These are phyloP conservation scores for Lithophane socia DNA, from an alignment of 2,888 invertebrate species.

Conservation along the genomic window DNA sequence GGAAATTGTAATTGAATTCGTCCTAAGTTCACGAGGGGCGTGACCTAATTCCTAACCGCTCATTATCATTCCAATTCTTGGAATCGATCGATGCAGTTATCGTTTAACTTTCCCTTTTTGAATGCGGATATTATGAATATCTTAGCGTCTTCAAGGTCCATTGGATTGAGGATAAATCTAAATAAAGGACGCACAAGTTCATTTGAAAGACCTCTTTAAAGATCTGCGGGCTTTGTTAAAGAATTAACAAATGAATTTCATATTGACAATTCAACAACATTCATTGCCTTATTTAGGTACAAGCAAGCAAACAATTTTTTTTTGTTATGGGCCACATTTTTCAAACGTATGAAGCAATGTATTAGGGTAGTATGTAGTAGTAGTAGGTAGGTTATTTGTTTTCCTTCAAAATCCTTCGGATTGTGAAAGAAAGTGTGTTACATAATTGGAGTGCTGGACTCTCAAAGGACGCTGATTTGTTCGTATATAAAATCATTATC, in stretches of 20 bases:
- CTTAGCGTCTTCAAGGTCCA: conserved; percentile 41
- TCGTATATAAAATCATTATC: neutral
- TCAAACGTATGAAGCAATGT: neutral
- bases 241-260: no score
- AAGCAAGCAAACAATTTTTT: no score
- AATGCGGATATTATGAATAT: conserved; percentile 44
- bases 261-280: no score
- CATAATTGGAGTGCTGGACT: neutral
- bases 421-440: no score
- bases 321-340: no score
- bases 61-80: conserved; percentile 60
- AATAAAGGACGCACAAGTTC: conserved; percentile 5
- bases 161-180: conserved; percentile 10
- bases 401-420: no score
- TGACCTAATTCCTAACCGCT: conserved; percentile 56
- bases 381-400: no score
- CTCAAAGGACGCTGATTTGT: neutral
- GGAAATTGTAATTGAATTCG: conserved; percentile 58
- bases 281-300: no score
- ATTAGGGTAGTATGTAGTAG: neutral
- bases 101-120: conserved; percentile 56
- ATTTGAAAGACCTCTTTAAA: conserved; percentile 9
- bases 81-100: conserved; percentile 50
- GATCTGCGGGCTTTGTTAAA: neutral
- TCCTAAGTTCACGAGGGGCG: conserved; percentile 58